A percentile compares a stretch with the other conserved stretches of the same genome.
phyloP scores from a whole-genome alignment of 2,888 invertebrate species.

The Chorisops tibialis region DNA sequence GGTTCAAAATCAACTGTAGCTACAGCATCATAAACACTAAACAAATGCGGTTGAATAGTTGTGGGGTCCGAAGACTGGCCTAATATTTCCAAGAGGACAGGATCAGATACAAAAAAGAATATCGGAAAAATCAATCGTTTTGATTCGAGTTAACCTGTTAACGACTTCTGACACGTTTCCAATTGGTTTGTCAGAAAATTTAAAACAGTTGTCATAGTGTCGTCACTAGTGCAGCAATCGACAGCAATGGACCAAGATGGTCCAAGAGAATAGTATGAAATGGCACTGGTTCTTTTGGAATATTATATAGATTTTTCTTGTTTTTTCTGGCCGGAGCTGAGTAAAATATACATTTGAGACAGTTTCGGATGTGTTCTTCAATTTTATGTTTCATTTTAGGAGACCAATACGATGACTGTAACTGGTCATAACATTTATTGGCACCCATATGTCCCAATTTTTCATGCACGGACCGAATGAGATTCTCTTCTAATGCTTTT shows the following conservation, averaged over 20 bases:
- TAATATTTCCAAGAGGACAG: slow-evolving; percentile 80
- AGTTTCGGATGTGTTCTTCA: too few relatives aligned
- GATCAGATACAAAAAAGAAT: slow-evolving; percentile 90
- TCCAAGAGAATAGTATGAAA: too few relatives aligned
- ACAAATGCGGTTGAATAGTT: slow-evolving; percentile 77
- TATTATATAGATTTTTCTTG: too few relatives aligned
- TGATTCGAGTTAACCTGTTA: slow-evolving; percentile 80
- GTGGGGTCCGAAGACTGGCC: slow-evolving; percentile 87
- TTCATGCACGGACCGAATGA: too few relatives aligned
- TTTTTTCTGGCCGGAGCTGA: too few relatives aligned
- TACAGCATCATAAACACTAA: slow-evolving; percentile 83
- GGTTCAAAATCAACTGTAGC: slow-evolving; percentile 75
- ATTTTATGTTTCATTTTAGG: too few relatives aligned
- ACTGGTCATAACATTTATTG: too few relatives aligned
- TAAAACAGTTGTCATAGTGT: slow-evolving; percentile 72
- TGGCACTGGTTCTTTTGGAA: too few relatives aligned
- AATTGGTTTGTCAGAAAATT: slow-evolving; percentile 80
- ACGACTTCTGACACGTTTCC: slow-evolving; percentile 86
- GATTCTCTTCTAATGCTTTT: too few relatives aligned
- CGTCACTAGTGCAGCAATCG: slow-evolving; percentile 79
- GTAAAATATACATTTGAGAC: too few relatives aligned
- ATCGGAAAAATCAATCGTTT: slow-evolving; percentile 81
- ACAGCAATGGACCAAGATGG: slow-evolving; percentile 84
- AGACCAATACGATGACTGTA: too few relatives aligned
- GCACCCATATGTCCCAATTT: too few relatives aligned